phyloP scores from a whole-genome alignment of 2,113 vertebrate genomes.

The Daboia siamensis region DNA sequence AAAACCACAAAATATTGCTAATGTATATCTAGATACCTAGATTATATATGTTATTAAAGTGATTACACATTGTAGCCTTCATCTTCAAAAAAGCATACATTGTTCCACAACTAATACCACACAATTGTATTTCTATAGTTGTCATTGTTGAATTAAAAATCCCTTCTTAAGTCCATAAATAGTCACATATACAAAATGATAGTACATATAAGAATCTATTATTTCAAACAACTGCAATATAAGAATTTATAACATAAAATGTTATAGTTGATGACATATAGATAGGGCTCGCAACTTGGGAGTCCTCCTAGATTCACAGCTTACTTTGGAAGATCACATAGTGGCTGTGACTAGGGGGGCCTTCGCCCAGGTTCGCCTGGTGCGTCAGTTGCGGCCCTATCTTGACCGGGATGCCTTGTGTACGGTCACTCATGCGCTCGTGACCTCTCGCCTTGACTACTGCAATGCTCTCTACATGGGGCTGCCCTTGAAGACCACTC shows the following conservation, averaged over 20 bases:
- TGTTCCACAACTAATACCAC: not conserved
- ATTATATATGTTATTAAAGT: not conserved
- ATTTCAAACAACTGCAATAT: not conserved
- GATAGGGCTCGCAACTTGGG: too few species aligned
- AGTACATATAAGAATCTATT: not conserved
- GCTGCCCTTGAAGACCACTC: too few species aligned
- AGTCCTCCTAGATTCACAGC: too few species aligned
- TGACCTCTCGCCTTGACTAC: too few species aligned
- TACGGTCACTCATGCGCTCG: too few species aligned
- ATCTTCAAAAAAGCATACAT: not conserved
- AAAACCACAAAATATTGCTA: slow-evolving; percentile 21
- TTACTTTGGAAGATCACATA: too few species aligned
- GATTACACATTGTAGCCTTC: slow-evolving; percentile 10
- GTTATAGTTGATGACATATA: not conserved
- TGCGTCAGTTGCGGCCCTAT: too few species aligned
- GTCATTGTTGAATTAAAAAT: not conserved
- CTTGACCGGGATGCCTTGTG: too few species aligned
- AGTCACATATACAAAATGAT: not conserved
- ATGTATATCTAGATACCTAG: not conserved
- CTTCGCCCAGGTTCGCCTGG: too few species aligned
- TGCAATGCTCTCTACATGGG: too few species aligned
- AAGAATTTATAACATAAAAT: too few species aligned
- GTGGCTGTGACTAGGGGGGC: too few species aligned
- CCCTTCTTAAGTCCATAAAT: not conserved
- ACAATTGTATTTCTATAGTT: not conserved